Percentiles rank a stretch among this genome's conserved stretches.
Evolutionary conservation across 64 coral and sea anemone genomes (phyloP).

Genomic region (Montipora sp.): DNA sequence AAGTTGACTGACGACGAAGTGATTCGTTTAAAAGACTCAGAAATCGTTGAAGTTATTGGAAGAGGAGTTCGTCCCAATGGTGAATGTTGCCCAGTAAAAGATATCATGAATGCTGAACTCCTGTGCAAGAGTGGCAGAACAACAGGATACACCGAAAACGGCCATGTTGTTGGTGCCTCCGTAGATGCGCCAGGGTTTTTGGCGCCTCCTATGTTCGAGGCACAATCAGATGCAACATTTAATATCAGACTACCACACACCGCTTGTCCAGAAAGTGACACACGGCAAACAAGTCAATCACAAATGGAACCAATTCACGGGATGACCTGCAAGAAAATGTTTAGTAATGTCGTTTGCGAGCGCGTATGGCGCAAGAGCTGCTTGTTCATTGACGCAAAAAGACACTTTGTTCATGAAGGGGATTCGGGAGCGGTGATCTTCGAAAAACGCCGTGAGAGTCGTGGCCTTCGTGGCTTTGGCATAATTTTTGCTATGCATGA

Average conservation of each 20-base stretch:
- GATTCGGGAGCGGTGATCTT: slow-evolving; percentile 12
- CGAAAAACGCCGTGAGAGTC: not conserved
- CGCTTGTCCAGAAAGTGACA: not conserved
- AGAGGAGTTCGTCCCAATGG: not conserved
- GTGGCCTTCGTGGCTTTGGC: not conserved
- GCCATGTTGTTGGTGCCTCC: too few species aligned
- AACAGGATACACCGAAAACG: not conserved
- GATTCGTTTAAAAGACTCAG: not conserved
- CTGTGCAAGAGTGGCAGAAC: too few species aligned
- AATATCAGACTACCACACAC: not conserved
- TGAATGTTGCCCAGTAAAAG: too few species aligned
- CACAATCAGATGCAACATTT: not conserved
- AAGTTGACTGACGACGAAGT: not conserved
- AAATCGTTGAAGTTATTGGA: not conserved
- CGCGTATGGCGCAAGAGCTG: not conserved
- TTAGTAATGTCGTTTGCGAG: not conserved
- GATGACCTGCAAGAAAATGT: not conserved
- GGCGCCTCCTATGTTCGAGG: not conserved
- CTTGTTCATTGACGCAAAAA: not conserved
- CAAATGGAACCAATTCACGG: not conserved
- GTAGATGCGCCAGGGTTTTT: not conserved
- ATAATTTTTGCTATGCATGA: not conserved
- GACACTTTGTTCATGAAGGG: not conserved
- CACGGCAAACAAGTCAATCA: not conserved
- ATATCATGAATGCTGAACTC: too few species aligned